Base-by-base conservation (phyloP, 2,113 vertebrate species). In the Psilopogon haemacephalus region DNA sequence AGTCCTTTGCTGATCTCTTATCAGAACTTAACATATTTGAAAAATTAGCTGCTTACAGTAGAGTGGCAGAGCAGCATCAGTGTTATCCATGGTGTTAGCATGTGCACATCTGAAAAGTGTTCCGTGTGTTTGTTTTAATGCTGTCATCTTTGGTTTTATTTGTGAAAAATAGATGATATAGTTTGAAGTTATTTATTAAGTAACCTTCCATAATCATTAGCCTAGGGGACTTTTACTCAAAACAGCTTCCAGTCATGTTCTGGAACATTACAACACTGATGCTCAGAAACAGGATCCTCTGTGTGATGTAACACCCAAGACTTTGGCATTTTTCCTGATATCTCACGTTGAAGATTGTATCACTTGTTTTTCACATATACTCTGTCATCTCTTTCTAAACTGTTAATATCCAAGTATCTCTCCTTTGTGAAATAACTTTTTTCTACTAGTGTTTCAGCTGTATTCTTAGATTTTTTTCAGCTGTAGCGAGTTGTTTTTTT, bases 311-410 rank as follows among this genome's bases (percentile, higher is more conserved):
- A 90, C 63, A 78, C 48, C 27, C 52, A 58, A 54, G 48, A 62
- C 54, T 81, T 93, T 82, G 89, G 54, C 84, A 72, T 86, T 93
- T 84, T 80, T 89, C 58, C 72, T 78, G 30, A 13, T 81, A 48
- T 42, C 52, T 90, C 65, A 75, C 14, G 35, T 1, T 64, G 20
- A 64, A 90, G 70, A 54, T 86, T 79, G 48, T 84, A 17, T 84
- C 75, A 92, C 58, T 90, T 89, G 54, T 84, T 95, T 94, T 94
- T 92, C 69, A n/a, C 54, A 68, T 80, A 82, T 77, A 73, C 6
- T 77, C 52, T 77, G 38, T 78, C 33, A 38, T 68, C 38, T 92
- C 40, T 60, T 81, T 91, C 74, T 84, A n/a, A 21, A 2, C 20
- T 56, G 24, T 67, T 90, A 48, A 11, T 75, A 54, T 85, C 32